Conservation (phyloP, 2,888 invertebrate species). For the Chirona hameri region DNA sequence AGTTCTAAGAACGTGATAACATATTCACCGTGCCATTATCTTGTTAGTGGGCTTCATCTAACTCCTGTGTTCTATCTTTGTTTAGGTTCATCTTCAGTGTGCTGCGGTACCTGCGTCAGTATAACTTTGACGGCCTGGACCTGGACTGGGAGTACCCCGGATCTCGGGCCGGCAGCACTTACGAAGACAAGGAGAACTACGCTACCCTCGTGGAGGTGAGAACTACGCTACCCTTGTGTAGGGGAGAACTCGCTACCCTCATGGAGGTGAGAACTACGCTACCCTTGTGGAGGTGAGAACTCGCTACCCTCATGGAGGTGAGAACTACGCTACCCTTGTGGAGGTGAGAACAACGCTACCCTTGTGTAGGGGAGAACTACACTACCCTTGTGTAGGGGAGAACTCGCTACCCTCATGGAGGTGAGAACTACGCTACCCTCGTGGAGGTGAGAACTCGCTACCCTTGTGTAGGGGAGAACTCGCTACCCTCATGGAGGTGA, state of each 20-base stretch:
- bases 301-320: no score
- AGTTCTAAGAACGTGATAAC: no score
- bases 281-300: constrained; percentile 69
- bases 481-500: constrained; percentile 76
- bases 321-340: constrained; percentile 82
- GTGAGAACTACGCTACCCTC: constrained; percentile 82
- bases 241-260: constrained; percentile 77
- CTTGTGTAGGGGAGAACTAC: constrained; percentile 84
- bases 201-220: constrained; percentile 73
- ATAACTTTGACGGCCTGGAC: constrained; percentile 89
- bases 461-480: no score
- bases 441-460: constrained; percentile 69
- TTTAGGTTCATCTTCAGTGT: constrained; percentile 43
- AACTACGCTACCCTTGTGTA: constrained; percentile 80
- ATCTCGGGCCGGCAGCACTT: constrained; percentile 68
- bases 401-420: constrained; percentile 81
- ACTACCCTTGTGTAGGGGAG: constrained; percentile 76
- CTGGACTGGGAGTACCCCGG: constrained; percentile 85
- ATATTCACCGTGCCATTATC: no score
- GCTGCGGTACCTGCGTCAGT: constrained; percentile 70
- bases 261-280: constrained; percentile 85
- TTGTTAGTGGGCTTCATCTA: no score
- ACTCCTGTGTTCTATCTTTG: neutral
- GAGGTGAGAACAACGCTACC: no score
- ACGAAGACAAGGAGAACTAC: constrained; percentile 81